Conservation (phyloP, 2,888 invertebrate species). For the Eucera pruinosa region DNA sequence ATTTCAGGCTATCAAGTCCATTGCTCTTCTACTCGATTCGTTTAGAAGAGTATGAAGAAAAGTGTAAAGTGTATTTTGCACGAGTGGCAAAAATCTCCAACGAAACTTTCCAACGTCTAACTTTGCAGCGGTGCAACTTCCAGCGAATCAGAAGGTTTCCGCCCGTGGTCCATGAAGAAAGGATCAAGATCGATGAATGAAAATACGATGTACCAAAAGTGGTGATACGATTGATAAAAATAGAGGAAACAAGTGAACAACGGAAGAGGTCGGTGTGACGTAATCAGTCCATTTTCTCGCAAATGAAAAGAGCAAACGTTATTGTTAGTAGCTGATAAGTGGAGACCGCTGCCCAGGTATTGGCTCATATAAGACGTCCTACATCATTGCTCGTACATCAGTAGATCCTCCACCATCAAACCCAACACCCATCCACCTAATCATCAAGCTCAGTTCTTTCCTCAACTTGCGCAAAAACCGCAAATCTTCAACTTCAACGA, state of each 20-base stretch:
- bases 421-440: slow-evolving; percentile 22
- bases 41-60: too few relatives aligned
- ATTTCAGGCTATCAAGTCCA: too few relatives aligned
- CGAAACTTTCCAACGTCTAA: too few relatives aligned
- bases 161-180: too few relatives aligned
- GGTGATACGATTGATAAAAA: background rate
- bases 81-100: too few relatives aligned
- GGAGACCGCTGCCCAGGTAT: slow-evolving; percentile 71
- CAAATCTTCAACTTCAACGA: too few relatives aligned
- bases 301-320: slow-evolving; percentile 77
- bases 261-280: slow-evolving; percentile 46
- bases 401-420: slow-evolving; percentile 60
- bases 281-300: slow-evolving; percentile 68
- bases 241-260: background rate
- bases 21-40: too few relatives aligned
- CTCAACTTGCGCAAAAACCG: background rate
- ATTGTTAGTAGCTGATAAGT: slow-evolving; percentile 78
- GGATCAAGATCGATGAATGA: background rate
- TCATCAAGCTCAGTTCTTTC: background rate
- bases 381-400: slow-evolving; percentile 50
- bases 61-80: too few relatives aligned
- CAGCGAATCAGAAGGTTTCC: too few relatives aligned
- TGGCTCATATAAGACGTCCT: slow-evolving; percentile 66
- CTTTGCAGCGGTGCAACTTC: too few relatives aligned
- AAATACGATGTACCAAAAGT: background rate